Evolutionary conservation across 1,140 invertebrate genomes (phyloP).

Genomic region (Apis laboriosa): DNA sequence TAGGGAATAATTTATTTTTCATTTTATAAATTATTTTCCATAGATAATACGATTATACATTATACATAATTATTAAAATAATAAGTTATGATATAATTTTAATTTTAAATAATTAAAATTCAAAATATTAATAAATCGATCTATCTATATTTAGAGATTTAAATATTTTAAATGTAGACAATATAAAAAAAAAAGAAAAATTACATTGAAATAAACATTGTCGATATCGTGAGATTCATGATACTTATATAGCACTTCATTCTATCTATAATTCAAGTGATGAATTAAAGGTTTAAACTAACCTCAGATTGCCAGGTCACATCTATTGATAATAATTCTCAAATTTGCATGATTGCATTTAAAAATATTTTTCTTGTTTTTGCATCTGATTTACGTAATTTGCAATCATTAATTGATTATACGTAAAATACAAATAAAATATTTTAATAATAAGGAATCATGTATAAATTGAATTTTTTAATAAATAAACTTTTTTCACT

Average conservation of each 20-base stretch:
- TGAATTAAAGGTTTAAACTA: conserved; percentile 25
- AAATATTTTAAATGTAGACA: not conserved
- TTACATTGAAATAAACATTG: not conserved
- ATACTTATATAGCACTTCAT: not conserved
- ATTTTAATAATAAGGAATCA: not conserved
- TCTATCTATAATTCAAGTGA: conserved; percentile 11
- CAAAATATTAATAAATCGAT: too few species aligned
- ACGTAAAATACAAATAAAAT: not conserved
- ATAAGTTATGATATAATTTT: too few species aligned
- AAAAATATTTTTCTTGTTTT: not conserved
- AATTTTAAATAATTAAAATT: too few species aligned
- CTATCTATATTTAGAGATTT: not conserved
- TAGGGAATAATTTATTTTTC: not conserved
- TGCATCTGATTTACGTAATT: not conserved
- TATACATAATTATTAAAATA: too few species aligned
- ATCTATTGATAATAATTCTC: not conserved
- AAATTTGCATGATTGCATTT: not conserved
- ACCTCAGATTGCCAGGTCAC: conserved; percentile 24
- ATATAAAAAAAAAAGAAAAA: not conserved
- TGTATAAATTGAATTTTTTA: too few species aligned
- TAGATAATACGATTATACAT: too few species aligned
- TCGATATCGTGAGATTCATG: conserved; percentile 13
- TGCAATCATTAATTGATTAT: not conserved
- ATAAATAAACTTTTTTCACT: too few species aligned
- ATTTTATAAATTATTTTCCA: too few species aligned